Percentiles rank a stretch among this genome's conserved stretches.
These are phyloP conservation scores for Hafferia zeledoni DNA, from an alignment of 2,797 vertebrate genomes.

Conservation along the genomic window DNA sequence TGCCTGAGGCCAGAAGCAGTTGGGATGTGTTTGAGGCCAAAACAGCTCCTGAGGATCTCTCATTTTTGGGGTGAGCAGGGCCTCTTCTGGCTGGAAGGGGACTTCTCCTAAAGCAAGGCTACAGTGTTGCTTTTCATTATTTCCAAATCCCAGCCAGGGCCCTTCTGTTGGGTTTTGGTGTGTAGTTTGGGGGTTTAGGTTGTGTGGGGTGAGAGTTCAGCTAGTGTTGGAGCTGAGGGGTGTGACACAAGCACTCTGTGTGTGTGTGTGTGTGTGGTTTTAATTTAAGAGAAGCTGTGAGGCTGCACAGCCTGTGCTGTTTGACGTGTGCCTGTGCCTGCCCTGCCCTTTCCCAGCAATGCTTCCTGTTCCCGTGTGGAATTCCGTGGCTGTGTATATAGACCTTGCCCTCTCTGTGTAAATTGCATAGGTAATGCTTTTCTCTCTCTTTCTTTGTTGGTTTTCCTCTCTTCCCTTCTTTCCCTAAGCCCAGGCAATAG, in stretches of 20 bases:
- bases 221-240: neutral
- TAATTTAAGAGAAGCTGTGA: neutral
- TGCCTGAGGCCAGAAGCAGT: neutral
- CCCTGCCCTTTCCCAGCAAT: neutral
- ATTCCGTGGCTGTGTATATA: constrained; percentile 7
- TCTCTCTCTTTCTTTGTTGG: too few relatives aligned
- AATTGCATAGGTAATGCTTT: neutral
- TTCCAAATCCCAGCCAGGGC: neutral
- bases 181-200: neutral
- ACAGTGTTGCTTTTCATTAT: neutral
- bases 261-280: neutral
- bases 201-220: neutral
- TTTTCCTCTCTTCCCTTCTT: neutral
- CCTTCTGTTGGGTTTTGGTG: neutral
- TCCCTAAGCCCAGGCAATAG: neutral
- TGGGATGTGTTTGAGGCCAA: neutral
- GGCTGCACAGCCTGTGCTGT: neutral
- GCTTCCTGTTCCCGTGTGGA: neutral
- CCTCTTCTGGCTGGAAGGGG: neutral
- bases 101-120: neutral
- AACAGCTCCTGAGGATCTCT: neutral
- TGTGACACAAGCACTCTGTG: neutral
- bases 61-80: neutral
- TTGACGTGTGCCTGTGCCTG: neutral
- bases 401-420: neutral